Evolutionary conservation across 2,888 invertebrate species (phyloP).

Genomic region (Macrophya annulata): DNA sequence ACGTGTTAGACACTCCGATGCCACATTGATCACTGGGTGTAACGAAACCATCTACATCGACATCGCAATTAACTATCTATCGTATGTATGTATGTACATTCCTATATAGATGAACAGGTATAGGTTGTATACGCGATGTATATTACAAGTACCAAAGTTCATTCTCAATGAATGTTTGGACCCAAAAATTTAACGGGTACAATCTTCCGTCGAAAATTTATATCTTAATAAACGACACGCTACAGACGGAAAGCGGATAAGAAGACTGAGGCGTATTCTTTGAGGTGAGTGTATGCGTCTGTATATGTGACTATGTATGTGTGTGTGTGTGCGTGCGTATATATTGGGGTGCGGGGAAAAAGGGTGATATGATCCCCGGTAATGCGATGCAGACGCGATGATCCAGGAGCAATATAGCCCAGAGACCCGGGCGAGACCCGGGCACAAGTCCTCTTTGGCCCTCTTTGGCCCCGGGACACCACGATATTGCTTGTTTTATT

Average conservation of each 20-base stretch:
- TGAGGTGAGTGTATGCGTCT: not conserved
- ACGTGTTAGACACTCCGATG: slow-evolving; percentile 65
- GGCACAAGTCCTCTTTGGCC: slow-evolving; percentile 64
- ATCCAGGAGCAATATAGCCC: slow-evolving; percentile 76
- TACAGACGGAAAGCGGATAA: slow-evolving; percentile 35
- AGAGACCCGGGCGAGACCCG: slow-evolving; percentile 61
- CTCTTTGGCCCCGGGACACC: slow-evolving; percentile 74
- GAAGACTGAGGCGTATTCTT: slow-evolving; percentile 49
- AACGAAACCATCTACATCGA: slow-evolving; percentile 22
- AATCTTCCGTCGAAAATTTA: slow-evolving; percentile 8
- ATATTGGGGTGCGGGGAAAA: slow-evolving; percentile 59
- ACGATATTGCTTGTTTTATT: slow-evolving; percentile 79
- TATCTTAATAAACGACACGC: slow-evolving; percentile 37
- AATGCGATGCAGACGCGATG: slow-evolving; percentile 78
- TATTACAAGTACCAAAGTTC: not conserved
- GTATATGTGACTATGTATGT: slow-evolving; percentile 55
- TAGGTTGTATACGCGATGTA: not conserved
- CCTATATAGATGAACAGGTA: not conserved
- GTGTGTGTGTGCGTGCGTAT: slow-evolving; percentile 60
- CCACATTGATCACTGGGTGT: slow-evolving; percentile 65
- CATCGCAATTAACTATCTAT: slow-evolving; percentile 17
- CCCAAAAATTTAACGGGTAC: slow-evolving; percentile 1
- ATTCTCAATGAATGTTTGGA: not conserved
- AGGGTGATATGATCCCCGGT: slow-evolving; percentile 74
- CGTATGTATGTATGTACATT: not conserved